Evolutionary conservation across 2,113 vertebrate species (phyloP).

Genomic region (pig (Sus scrofa)): T2T-Sscrofa CM000813.6:140214001-140214500

Average conservation of each 20-base stretch:
- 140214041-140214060: constrained; percentile 43
- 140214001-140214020: constrained; percentile 62
- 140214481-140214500: background rate
- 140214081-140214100: constrained; percentile 71
- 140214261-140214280: constrained; percentile 58
- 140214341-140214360: background rate
- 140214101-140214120: constrained; percentile 45
- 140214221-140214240: background rate
- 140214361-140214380: constrained; percentile 30
- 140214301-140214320: constrained; percentile 27
- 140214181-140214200: constrained; percentile 63
- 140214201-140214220: background rate
- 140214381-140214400: background rate
- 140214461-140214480: background rate
- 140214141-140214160: background rate
- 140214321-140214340: background rate
- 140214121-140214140: constrained; percentile 20
- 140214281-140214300: background rate
- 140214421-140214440: background rate
- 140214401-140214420: constrained; percentile 15
- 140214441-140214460: background rate
- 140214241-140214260: background rate
- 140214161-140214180: constrained; percentile 62
- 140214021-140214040: constrained; percentile 18
- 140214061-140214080: constrained; percentile 42